A percentile compares a stretch with the other conserved stretches of the same genome.
phyloP scores from a whole-genome alignment of 1,140 invertebrate genomes.

The Daktulosphaira vitifoliae region DNA sequence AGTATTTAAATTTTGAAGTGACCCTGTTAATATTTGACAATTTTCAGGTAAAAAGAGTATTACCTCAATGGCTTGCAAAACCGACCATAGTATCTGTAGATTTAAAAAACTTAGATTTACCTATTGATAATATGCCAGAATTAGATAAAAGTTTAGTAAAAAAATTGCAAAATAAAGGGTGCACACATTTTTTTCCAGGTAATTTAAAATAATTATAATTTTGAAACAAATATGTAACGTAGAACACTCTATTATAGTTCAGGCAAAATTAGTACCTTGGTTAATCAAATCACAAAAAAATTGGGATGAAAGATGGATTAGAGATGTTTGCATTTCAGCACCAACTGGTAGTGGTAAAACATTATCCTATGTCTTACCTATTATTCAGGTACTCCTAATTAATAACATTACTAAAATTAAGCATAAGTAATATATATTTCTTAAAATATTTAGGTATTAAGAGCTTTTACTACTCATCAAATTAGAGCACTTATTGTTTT shows the following conservation, averaged over 20 bases:
- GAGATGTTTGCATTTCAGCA: conserved; percentile 92
- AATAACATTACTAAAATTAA: neutral
- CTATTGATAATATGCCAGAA: conserved; percentile 51
- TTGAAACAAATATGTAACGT: neutral
- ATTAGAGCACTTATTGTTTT: conserved; percentile 79
- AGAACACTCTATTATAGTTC: conserved; percentile 53
- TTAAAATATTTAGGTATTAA: conserved; percentile 43
- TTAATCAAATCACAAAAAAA: conserved; percentile 51
- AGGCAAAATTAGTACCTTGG: conserved; percentile 72
- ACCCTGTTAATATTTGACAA: no score
- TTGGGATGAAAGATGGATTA: conserved; percentile 56
- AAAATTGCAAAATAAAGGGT: conserved; percentile 57
- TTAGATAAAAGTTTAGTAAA: conserved; percentile 56
- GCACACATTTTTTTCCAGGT: conserved; percentile 65
- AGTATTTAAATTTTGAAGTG: neutral
- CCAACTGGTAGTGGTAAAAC: conserved; percentile 98
- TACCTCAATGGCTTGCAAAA: conserved; percentile 79
- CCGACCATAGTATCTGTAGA: conserved; percentile 65
- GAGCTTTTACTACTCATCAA: conserved; percentile 46
- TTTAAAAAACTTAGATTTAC: conserved; percentile 51
- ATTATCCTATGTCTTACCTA: conserved; percentile 83
- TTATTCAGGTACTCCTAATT: conserved; percentile 58
- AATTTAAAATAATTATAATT: neutral
- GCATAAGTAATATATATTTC: conserved; percentile 40
- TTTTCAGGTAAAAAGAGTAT: conserved; percentile 41